Percentiles rank a stretch among this genome's conserved stretches.
Conservation (phyloP, 2,888 invertebrate genomes). For the Coleophora deauratella region DNA sequence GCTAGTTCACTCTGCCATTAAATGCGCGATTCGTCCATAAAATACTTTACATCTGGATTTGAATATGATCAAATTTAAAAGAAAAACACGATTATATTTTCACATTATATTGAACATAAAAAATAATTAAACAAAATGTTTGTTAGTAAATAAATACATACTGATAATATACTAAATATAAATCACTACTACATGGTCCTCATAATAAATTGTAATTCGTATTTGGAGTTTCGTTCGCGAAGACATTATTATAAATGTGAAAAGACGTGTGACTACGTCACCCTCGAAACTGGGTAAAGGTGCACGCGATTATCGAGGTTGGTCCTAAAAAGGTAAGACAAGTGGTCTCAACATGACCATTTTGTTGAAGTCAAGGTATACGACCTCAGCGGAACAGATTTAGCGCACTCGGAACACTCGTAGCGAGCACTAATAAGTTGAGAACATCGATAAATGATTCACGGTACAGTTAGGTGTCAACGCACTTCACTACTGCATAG, state of each 20-base stretch:
- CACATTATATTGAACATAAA: neutral
- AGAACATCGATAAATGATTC: constrained; percentile 57
- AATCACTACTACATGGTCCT: constrained; percentile 77
- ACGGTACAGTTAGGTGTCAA: constrained; percentile 70
- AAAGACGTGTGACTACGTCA: constrained; percentile 40
- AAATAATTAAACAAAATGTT: neutral
- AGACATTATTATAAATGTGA: constrained; percentile 71
- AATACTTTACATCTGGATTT: too few relatives aligned
- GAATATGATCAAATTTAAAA: too few relatives aligned
- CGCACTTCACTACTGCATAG: constrained; percentile 63
- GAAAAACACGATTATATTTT: too few relatives aligned
- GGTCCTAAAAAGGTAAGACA: constrained; percentile 62
- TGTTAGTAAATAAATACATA: neutral
- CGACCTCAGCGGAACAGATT: constrained; percentile 41
- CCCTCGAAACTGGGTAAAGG: constrained; percentile 59
- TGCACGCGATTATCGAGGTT: constrained; percentile 56
- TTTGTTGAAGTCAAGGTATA: constrained; percentile 60
- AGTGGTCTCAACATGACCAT: constrained; percentile 51
- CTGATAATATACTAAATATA: constrained; percentile 60
- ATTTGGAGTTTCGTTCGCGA: constrained; percentile 77
- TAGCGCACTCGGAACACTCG: constrained; percentile 50
- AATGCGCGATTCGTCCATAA: too few relatives aligned
- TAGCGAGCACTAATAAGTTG: constrained; percentile 20
- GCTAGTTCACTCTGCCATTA: neutral
- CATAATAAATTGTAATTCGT: constrained; percentile 80